phyloP scores from a whole-genome alignment of 2,888 invertebrate species.

The Thera britannica region DNA sequence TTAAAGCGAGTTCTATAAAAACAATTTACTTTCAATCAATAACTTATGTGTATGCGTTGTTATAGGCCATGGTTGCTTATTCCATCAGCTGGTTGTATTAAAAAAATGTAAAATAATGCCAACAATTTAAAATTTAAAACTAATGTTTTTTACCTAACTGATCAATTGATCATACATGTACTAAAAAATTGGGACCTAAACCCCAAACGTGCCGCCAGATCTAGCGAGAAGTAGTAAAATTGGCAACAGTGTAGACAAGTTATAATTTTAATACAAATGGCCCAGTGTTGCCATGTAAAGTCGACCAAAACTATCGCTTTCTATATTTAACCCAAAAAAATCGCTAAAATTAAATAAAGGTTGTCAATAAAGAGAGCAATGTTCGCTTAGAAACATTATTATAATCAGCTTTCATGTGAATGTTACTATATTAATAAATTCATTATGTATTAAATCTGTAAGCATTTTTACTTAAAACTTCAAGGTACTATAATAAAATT shows the following conservation, averaged over 20 bases:
- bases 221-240: slow-evolving; percentile 8
- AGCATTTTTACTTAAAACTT: slow-evolving; percentile 50
- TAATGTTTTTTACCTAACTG: too few species aligned
- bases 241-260: slow-evolving; percentile 19
- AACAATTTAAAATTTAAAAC: too few species aligned
- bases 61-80: too few species aligned
- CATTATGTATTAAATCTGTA: slow-evolving; percentile 57
- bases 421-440: slow-evolving; percentile 62
- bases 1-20: too few species aligned
- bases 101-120: too few species aligned
- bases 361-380: slow-evolving; percentile 74
- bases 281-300: slow-evolving; percentile 45
- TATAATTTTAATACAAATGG: slow-evolving; percentile 1
- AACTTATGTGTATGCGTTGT: too few species aligned
- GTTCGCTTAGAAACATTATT: slow-evolving; percentile 67
- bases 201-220: slow-evolving; percentile 1
- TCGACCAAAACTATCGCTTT: slow-evolving; percentile 37
- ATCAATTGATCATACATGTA: background rate
- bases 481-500: too few species aligned
- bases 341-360: slow-evolving; percentile 50
- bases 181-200: background rate
- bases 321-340: slow-evolving; percentile 47
- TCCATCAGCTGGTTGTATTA: too few species aligned
- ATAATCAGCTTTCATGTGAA: slow-evolving; percentile 76
- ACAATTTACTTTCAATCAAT: too few species aligned